Evolutionary conservation across 2,888 invertebrate species (phyloP), one percentile per base, ranked within the genome.

Genomic region (Agriopis aurantiaria): DNA sequence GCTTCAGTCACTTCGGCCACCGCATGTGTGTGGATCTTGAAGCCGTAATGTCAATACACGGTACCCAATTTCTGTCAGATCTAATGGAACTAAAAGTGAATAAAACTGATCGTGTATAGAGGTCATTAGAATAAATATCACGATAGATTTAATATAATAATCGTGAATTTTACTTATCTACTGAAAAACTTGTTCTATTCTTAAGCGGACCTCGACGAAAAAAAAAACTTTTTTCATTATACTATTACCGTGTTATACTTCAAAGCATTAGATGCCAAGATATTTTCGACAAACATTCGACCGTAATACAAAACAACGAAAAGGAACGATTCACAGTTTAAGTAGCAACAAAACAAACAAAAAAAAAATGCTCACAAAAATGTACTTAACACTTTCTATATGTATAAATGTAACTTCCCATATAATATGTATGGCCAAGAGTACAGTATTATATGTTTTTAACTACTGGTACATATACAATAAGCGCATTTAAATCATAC

Each of bases 371-470:
- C 80, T 78, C 79, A 66, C 57, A 82, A 85, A 84, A 82, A 82
- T 87, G 86, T 86, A 87, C 86, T 88, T 85, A 78, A 82, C 78
- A 82, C 75, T 76, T 80, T 78, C 79, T 82, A 79, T 66, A 65
- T 60, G 65, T 81, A 84, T 81, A 83, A 81, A 80, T 84, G 83
- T 86, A 88, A 86, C 85, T 83, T 81, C 80, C 80, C 81, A 87
- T 83, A 72, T 64, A 69, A 74, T 70, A 76, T 65, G 78, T 82
- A 88, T 88, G 89, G 89, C 87, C 78, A 81, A 81, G 83, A 84
- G 83, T 85, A 88, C 84, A 85, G 80, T 65, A 69, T 65, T 53
- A 67, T 67, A 66, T 81, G 79, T 79, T 78, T 78, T 80, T 78
- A 77, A 77, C 78, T 81, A 83, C 71, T 74, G 77, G 81, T 80